Evolutionary conservation across 2,888 invertebrate genomes (phyloP).

Genomic region (Tubulanus polymorphus): DNA sequence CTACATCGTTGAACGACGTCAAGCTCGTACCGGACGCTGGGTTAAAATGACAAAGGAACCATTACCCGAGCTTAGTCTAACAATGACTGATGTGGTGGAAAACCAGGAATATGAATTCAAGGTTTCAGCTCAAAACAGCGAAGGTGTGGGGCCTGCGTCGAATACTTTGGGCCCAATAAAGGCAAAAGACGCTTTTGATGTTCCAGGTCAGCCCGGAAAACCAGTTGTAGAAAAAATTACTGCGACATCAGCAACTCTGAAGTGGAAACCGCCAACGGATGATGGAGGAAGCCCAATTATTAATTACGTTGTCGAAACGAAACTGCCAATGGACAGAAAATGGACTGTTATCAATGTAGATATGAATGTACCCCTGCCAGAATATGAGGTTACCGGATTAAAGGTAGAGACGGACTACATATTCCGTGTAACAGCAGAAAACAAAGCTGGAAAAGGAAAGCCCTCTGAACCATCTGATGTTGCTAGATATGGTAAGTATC

Average conservation of each 20-base stretch:
- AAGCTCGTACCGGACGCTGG: constrained; percentile 23
- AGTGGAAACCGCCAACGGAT: constrained; percentile 46
- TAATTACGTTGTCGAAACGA: constrained; percentile 44
- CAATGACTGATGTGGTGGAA: constrained; percentile 70
- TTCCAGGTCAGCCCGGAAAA: not conserved
- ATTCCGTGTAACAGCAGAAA: constrained; percentile 81
- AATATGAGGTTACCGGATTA: constrained; percentile 54
- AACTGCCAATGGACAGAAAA: constrained; percentile 69
- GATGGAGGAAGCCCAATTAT: constrained; percentile 47
- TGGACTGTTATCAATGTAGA: constrained; percentile 61
- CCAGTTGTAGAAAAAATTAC: not conserved
- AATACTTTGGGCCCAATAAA: constrained; percentile 60
- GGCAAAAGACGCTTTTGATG: constrained; percentile 23
- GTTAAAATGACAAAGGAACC: constrained; percentile 31
- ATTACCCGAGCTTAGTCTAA: constrained; percentile 19
- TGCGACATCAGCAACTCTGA: constrained; percentile 28
- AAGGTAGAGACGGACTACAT: constrained; percentile 87
- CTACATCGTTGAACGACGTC: constrained; percentile 30
- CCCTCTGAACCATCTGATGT: constrained; percentile 64
- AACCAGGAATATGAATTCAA: constrained; percentile 77
- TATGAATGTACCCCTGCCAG: constrained; percentile 60
- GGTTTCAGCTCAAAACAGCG: constrained; percentile 51
- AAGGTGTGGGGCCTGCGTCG: constrained; percentile 72
- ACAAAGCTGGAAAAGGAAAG: constrained; percentile 88
- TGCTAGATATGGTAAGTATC: constrained; percentile 5